A percentile compares a stretch with the other conserved stretches of the same genome.
Evolutionary conservation across 2,888 invertebrate genomes (phyloP).

Genomic region (Blastobasis adustella): DNA sequence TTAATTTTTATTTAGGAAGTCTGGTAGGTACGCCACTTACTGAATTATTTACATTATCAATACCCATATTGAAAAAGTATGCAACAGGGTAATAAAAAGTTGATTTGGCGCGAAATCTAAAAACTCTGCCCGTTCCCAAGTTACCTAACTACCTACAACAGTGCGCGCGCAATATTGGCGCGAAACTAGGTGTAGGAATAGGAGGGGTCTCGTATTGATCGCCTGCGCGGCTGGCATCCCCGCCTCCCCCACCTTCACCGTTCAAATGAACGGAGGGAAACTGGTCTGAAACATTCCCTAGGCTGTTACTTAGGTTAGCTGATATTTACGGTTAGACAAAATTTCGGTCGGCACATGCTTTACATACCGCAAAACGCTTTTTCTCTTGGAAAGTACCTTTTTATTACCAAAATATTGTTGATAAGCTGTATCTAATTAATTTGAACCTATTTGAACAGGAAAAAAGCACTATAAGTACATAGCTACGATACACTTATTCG

Average conservation of each 20-base stretch:
- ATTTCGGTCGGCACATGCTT: too few species aligned
- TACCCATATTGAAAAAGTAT: neutral
- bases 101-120: conserved; percentile 45
- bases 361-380: too few species aligned
- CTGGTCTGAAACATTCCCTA: conserved; percentile 28
- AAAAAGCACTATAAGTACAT: too few species aligned
- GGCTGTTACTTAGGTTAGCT: conserved; percentile 21
- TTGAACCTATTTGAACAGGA: too few species aligned
- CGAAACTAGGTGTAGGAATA: conserved; percentile 27
- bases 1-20: too few species aligned
- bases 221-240: conserved; percentile 29
- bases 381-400: too few species aligned
- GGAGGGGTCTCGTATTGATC: conserved; percentile 63
- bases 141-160: conserved; percentile 17
- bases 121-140: conserved; percentile 8
- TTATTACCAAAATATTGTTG: too few species aligned
- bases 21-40: too few species aligned
- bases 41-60: neutral
- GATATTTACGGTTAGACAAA: conserved; percentile 7
- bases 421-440: too few species aligned
- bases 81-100: conserved; percentile 12
- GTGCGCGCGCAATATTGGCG: conserved; percentile 51
- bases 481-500: too few species aligned
- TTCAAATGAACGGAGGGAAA: conserved; percentile 36
- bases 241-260: conserved; percentile 23